Base-by-base conservation (phyloP, 2,113 vertebrate genomes). In the Formicarius rufipectus region DNA sequence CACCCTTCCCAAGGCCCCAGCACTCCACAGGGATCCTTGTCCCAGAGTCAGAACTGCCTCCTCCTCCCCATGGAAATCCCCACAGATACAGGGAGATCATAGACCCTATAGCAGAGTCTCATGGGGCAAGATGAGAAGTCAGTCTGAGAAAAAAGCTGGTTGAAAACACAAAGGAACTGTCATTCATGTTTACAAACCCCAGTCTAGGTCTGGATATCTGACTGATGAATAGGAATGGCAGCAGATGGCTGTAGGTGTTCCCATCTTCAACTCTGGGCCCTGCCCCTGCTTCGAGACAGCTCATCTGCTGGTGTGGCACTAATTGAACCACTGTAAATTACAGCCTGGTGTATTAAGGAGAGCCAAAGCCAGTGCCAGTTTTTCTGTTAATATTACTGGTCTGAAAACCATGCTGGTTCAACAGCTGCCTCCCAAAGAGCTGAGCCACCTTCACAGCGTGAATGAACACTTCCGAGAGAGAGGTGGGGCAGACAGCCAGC, bases 311-410 rank as follows among this genome's bases (percentile, higher is more conserved):
- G 42, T 86, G 83, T 71, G 73, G 52, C 60, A 67, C 76, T 90
- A 93, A 95, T 52, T 75, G 93, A 95, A 92, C 60, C 52, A 63
- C 64, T 78, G 91, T 44, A 96, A 96, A 96, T 96, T 96, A 95
- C 64, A 89, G 42, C 63, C 53, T 67, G 45, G 21, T 59, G 39
- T 20, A 37, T 92, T 55, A 88, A 78, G 80, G 35, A 86, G 33
- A 93, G 11, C 60, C 84, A 89, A 87, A 91, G 73, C 55, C 6
- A 0, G 68, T 86, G 86, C 83, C 64, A 84, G 64, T 67, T 90
- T 86, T 95, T 74, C 80, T 90, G 69, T 90, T 90, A 88, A 56
- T 93, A 93, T 90, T 95, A 84, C 68, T 78, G 63, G 79, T 77
- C 72, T 94, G 80, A 17, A 11, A 90, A 78, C 55, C 2, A 1